A percentile compares a stretch with the other conserved stretches of the same genome.
phyloP scores from a whole-genome alignment of 2,888 invertebrate genomes.

The Vandiemenella viatica region DNA sequence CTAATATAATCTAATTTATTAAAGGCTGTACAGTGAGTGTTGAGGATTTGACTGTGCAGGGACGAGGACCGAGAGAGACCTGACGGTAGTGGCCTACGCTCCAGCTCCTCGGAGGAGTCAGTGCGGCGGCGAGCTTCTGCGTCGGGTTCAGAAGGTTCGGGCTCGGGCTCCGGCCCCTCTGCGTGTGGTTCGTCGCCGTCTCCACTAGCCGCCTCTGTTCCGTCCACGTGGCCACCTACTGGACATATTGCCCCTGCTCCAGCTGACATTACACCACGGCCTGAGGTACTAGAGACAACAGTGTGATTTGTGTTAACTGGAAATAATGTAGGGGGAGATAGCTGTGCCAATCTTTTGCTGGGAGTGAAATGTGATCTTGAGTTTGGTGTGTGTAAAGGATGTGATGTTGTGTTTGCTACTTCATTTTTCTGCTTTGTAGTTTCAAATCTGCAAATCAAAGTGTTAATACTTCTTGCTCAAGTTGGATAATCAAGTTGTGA shows the following conservation, averaged over 20 bases:
- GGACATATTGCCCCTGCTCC: conserved; percentile 10
- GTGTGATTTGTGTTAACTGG: conserved; percentile 29
- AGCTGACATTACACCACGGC: conserved; percentile 10
- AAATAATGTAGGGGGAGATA: no score
- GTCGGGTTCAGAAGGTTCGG: no score
- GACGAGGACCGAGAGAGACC: conserved; percentile 48
- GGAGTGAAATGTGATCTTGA: no score
- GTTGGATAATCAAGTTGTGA: no score
- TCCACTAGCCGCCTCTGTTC: conserved; percentile 22
- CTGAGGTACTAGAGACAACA: conserved; percentile 55
- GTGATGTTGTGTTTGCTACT: no score
- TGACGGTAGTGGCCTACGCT: conserved; percentile 40
- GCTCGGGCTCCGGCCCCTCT: conserved; percentile 44
- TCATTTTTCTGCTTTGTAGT: no score
- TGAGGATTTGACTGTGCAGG: conserved; percentile 25
- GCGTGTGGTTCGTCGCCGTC: conserved; percentile 30
- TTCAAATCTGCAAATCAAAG: no score
- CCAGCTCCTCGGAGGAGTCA: conserved; percentile 39
- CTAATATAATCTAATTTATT: no score
- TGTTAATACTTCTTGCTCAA: no score
- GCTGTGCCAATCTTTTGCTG: no score
- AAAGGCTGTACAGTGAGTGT: no score
- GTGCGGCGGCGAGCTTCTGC: conserved; percentile 41
- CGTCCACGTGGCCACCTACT: conserved; percentile 12
- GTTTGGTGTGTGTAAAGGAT: no score